Evolutionary conservation across 1,140 invertebrate species (phyloP), one percentile per base, ranked within the genome.

Genomic region (Bradysia coprophila): DNA sequence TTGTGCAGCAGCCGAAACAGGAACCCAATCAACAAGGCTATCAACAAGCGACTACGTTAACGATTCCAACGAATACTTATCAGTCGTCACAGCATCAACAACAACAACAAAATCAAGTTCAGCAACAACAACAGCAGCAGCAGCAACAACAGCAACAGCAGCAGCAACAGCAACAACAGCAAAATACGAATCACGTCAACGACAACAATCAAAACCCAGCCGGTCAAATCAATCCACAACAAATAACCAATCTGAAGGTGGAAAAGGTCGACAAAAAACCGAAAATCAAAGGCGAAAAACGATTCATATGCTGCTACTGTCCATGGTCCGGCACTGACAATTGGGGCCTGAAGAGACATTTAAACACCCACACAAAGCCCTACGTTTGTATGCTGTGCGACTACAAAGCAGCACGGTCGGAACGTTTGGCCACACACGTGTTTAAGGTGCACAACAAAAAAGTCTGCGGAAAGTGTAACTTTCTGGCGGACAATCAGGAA

Each of bases 291-390:
- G 67, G 69, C 6, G 69, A 72, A 51, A 67, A 70, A 45, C 63
- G 79, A 49, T 90, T 84, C 60, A 74, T 74, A 38, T 90, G 86
- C 60, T 79, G 80, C 49, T 89, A 87, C 54, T 92, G 87, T 59
- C 71, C 85, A 2, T 91, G 86, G 86, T 81, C 78, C 15, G 87
- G 87, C 1, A 84, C 84, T n/a, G 87, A 91, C 61, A 89, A 89
- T 54, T 92, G 87, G 88, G 89, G 86, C 49, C 63, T 91, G 40
- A 90, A 91, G 60, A 69, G 87, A 8, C 88, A 92, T 58, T 67
- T 91, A 40, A 91, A 91, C 62, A 91, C 87, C 15, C 88, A 92
- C 61, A 71, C 89, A 50, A 91, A 90, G 59, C 87, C 87, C 15
- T 91, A 84, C 56, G 76, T 81, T 10, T 92, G 88, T 61, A 75